Evolutionary conservation across 2,888 invertebrate species (phyloP), one percentile per base, ranked within the genome.

Genomic region (Drosophila nr. fundita): DNA sequence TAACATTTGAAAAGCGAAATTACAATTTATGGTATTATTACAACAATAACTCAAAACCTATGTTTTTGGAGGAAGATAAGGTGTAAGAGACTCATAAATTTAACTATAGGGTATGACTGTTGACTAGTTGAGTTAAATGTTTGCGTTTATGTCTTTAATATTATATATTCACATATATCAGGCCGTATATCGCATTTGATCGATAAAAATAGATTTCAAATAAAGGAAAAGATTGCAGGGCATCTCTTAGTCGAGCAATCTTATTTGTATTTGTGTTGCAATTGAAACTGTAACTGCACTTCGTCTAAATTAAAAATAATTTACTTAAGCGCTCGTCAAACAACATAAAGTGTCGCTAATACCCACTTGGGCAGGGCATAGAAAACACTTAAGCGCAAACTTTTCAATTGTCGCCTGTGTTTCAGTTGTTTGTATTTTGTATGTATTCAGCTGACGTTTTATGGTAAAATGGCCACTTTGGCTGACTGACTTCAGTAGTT

Each of bases 381-480:
- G 24, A 49, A 62, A 63, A 57, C 61, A 73, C 58, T 78, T 68
- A 53, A 55, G 21, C 3, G 45, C 38, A 65, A 73, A 68, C 59
- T 74, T 68, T 57, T 48, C 53, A 67, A 66, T 68, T 68, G 63
- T 68, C 63, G 45, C 48, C 6, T 29, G 24, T 15, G 45, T 24
- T 45, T 49, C 29, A 24, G 24, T 58, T 52, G 34, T 24, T 54
- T 18, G 45, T 24, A 15, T 45, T 36, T 49, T 27, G 21, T 52
- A 52, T 49, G 24, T 29, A n/a, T 13, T n/a, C 62, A 29, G 24
- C 55, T 57, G 15, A 45, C 29, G 15, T 18, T 8, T 49, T 21
- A 53, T 21, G 50, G 45, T 55, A 49, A 11, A 53, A 54, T 57
- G 77, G 21, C 40, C 82, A 81, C 78, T 77, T 76, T 67, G 66